Conservation (phyloP, 2,797 vertebrate genomes). For the Chlorospingus flavigularis region DNA sequence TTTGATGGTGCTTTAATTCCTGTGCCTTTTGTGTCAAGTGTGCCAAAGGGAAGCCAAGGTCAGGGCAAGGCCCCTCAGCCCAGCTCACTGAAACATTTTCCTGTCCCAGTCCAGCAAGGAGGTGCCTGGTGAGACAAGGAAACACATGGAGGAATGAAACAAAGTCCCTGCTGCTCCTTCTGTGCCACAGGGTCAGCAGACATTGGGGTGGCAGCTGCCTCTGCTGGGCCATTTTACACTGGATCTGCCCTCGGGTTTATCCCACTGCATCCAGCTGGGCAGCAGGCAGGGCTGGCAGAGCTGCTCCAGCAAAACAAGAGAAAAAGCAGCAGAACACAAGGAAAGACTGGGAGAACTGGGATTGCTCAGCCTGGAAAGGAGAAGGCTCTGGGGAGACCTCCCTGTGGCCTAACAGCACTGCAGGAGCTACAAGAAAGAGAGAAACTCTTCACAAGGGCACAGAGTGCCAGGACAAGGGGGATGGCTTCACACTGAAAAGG, state of each 20-base stretch:
- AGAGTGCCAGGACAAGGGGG: neutral
- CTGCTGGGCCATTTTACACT: neutral
- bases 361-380: neutral
- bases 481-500: neutral
- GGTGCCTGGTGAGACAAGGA: neutral
- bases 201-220: neutral
- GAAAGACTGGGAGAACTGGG: neutral
- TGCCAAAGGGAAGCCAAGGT: neutral
- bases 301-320: neutral
- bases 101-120: neutral
- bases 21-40: neutral
- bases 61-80: neutral
- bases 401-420: accelerated
- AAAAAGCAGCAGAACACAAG: neutral
- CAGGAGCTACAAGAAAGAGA: neutral
- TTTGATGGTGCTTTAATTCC: neutral
- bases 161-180: neutral
- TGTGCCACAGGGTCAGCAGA: neutral
- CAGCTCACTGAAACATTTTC: neutral
- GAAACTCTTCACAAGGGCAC: neutral
- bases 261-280: neutral
- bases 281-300: neutral
- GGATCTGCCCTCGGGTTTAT: neutral
- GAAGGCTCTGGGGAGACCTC: neutral
- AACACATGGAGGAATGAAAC: neutral